Evolutionary conservation across 2,888 invertebrate genomes (phyloP).

Genomic region (Nomada ruficornis): DNA sequence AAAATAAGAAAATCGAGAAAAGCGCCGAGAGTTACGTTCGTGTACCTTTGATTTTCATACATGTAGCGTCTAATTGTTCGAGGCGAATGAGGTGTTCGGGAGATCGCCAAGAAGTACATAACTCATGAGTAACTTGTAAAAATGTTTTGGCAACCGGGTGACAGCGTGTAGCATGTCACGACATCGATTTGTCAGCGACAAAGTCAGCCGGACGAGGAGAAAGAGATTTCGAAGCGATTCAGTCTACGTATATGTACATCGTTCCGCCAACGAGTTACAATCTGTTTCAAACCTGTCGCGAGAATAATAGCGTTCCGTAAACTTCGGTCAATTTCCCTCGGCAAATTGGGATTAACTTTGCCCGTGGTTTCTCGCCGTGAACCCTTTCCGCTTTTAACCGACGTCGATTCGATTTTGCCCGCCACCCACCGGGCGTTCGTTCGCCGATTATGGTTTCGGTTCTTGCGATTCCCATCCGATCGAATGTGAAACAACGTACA

Average conservation of each 20-base stretch:
- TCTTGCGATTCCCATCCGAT: conserved; percentile 38
- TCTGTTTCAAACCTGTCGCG: conserved; percentile 67
- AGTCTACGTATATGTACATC: conserved; percentile 46
- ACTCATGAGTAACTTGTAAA: conserved; percentile 56
- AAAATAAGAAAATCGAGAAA: neutral
- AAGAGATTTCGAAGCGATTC: conserved; percentile 46
- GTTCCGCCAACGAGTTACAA: conserved; percentile 63
- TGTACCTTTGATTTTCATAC: no score
- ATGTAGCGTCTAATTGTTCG: no score
- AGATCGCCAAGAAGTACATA: neutral
- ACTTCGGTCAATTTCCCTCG: conserved; percentile 61
- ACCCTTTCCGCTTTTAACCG: conserved; percentile 50
- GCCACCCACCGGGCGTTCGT: neutral
- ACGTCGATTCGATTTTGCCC: conserved; percentile 49
- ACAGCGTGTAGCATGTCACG: conserved; percentile 67
- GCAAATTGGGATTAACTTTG: conserved; percentile 66
- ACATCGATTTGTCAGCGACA: conserved; percentile 77
- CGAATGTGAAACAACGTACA: neutral
- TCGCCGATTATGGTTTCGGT: conserved; percentile 39
- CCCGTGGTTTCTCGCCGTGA: conserved; percentile 49
- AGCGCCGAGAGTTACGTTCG: neutral
- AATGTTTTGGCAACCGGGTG: conserved; percentile 76
- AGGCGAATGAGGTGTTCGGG: no score
- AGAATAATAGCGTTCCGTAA: conserved; percentile 58
- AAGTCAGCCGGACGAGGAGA: conserved; percentile 45